A percentile compares a stretch with the other conserved stretches of the same genome.
These are phyloP conservation scores for Amphimallon solstitiale DNA, from an alignment of 2,888 invertebrate species.

Conservation along the genomic window DNA sequence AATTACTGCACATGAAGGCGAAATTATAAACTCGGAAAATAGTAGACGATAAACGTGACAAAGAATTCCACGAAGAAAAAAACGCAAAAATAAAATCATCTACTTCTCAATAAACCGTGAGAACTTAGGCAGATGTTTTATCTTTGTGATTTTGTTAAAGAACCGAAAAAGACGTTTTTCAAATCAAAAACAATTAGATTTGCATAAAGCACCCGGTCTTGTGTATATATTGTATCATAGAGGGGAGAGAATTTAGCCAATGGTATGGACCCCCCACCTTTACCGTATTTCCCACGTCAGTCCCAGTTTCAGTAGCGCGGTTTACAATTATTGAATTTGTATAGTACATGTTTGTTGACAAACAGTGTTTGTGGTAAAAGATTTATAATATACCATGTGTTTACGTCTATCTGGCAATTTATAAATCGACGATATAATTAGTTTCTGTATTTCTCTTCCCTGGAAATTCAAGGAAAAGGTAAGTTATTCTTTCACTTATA, in stretches of 20 bases:
- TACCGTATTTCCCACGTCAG: slow-evolving; percentile 1
- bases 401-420: background rate
- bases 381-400: slow-evolving; percentile 13
- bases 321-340: slow-evolving; percentile 31
- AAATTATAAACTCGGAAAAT: too few relatives aligned
- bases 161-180: background rate
- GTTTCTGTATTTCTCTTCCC: background rate
- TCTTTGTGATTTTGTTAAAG: background rate
- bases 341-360: slow-evolving; percentile 9
- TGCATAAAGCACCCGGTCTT: background rate
- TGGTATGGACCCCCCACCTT: slow-evolving; percentile 13
- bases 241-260: slow-evolving; percentile 12
- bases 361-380: slow-evolving; percentile 11
- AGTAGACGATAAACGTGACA: background rate
- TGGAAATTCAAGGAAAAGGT: background rate
- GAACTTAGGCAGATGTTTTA: background rate
- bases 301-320: slow-evolving; percentile 12
- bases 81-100: background rate
- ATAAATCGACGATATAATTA: background rate
- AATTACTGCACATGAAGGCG: too few relatives aligned
- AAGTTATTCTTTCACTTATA: background rate
- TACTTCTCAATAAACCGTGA: too few relatives aligned
- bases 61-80: background rate
- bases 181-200: background rate
- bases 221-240: background rate